Percentiles rank a stretch among this genome's conserved stretches.
These are phyloP conservation scores for Arenaria interpres DNA, from an alignment of 2,113 vertebrate species.

Conservation along the genomic window DNA sequence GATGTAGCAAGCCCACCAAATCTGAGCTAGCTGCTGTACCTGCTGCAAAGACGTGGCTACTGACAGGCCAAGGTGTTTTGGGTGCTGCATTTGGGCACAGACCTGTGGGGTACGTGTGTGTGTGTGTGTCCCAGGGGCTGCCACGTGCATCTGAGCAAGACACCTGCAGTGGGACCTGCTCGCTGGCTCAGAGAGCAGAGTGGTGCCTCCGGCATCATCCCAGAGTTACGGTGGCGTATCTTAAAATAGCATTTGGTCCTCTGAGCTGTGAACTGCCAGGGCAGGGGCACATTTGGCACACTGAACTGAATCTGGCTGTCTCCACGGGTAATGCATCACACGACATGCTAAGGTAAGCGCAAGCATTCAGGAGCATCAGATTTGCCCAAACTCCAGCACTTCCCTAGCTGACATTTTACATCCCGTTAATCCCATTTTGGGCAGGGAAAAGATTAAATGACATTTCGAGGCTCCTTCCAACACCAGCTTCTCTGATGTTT, in stretches of 20 bases:
- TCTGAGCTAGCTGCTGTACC: background rate
- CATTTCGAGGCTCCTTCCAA: background rate
- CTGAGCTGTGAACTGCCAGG: background rate
- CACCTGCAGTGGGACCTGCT: background rate
- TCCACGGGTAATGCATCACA: background rate
- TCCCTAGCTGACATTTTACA: background rate
- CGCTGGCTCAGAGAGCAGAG: background rate
- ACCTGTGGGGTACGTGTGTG: fast-evolving
- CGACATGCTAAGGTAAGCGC: background rate
- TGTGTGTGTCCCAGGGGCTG: background rate
- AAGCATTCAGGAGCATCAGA: background rate
- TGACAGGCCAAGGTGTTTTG: background rate
- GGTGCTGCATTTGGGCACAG: background rate
- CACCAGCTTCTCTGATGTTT: background rate
- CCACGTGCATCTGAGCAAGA: background rate
- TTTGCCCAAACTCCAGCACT: background rate
- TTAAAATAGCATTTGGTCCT: background rate
- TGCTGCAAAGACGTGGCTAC: background rate
- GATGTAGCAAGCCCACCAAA: background rate
- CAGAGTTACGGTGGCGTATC: fast-evolving
- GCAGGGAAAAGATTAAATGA: background rate
- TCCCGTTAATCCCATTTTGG: background rate
- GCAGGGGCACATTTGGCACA: background rate
- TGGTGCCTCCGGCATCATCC: background rate
- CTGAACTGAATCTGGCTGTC: background rate